phyloP scores from a whole-genome alignment of 2,888 invertebrate species.

The Calliscelio sp. region DNA sequence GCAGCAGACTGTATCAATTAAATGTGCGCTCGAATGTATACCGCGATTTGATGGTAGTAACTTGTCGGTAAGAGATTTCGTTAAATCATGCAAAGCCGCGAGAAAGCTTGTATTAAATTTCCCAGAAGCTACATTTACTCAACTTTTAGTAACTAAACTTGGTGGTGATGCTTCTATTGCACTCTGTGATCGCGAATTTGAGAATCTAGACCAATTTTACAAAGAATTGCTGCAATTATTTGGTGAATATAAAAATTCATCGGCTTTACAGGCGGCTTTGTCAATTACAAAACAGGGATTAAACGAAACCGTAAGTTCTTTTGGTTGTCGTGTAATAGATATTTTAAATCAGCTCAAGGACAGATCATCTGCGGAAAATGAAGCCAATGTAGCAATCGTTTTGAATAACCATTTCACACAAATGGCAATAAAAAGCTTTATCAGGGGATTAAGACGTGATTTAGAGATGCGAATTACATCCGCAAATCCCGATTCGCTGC shows the following conservation, averaged over 20 bases:
- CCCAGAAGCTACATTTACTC: not conserved
- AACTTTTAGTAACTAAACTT: not conserved
- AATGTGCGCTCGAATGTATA: constrained; percentile 18
- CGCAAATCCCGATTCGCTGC: not conserved
- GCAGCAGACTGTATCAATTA: not conserved
- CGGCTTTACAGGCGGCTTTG: not conserved
- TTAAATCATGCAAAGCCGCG: not conserved
- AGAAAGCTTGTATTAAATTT: not conserved
- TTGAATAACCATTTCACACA: no score
- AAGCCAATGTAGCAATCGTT: no score
- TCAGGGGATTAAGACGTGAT: constrained; percentile 26
- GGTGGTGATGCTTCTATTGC: not conserved
- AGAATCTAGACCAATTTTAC: not conserved
- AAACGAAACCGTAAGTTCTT: constrained; percentile 4
- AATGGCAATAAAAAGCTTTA: not conserved
- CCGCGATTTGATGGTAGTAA: not conserved
- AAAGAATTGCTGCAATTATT: not conserved
- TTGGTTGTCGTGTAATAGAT: constrained; percentile 26
- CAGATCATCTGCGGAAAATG: not conserved
- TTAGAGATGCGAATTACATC: constrained; percentile 3
- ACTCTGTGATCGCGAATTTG: not conserved
- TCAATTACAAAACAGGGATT: not conserved
- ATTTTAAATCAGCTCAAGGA: constrained; percentile 8
- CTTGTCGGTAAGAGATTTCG: not conserved
- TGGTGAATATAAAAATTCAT: constrained; percentile 10